Conservation (phyloP, 1,140 invertebrate species). For the Tyrophagus putrescentiae region DNA sequence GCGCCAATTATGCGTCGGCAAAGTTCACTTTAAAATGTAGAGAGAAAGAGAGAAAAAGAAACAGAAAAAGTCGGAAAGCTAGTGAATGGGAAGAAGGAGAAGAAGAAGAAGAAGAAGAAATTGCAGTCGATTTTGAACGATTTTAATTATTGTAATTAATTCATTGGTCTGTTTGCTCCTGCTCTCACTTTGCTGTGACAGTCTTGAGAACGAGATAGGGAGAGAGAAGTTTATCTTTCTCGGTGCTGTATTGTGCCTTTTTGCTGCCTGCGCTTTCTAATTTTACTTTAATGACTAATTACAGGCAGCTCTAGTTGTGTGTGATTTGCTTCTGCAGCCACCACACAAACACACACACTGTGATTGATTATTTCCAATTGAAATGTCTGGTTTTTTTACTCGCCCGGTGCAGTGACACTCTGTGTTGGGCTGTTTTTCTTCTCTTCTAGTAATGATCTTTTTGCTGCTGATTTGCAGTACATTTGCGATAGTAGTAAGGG, state of each 20-base stretch:
- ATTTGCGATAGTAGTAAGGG: no score
- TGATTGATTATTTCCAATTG: background rate
- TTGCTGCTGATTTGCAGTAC: background rate
- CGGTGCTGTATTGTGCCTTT: background rate
- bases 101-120: no score
- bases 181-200: no score
- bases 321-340: background rate
- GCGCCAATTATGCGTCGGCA: background rate
- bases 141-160: constrained; percentile 16
- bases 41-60: no score
- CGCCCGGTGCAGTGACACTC: no score
- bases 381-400: background rate
- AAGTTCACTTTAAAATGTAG: no score
- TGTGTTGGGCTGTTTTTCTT: background rate
- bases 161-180: background rate
- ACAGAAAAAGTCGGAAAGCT: no score
- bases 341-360: background rate
- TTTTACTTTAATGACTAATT: background rate
- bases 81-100: no score
- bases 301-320: no score
- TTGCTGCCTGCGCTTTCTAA: background rate
- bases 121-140: constrained; percentile 1
- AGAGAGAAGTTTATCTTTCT: background rate
- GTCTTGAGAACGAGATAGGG: no score
- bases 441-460: background rate